Evolutionary conservation across 2,797 vertebrate genomes (phyloP).

Genomic region (Sciurus carolinensis): DNA sequence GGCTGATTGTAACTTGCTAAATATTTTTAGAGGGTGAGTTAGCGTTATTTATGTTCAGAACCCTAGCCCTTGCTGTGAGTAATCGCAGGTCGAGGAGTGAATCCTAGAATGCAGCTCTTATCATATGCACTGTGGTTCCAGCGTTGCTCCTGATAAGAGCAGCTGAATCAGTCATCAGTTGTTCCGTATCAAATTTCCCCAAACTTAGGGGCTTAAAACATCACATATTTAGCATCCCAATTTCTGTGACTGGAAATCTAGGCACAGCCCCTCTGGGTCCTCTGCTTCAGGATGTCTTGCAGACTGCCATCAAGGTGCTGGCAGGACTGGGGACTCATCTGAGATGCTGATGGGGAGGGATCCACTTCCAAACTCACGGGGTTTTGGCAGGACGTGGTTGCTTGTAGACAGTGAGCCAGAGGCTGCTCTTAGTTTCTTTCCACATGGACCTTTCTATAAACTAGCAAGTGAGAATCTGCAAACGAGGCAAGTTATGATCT

Average conservation of each 20-base stretch:
- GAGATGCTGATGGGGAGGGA: neutral
- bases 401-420: neutral
- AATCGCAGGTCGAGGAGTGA: neutral
- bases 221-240: neutral
- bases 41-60: neutral
- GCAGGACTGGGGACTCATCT: neutral
- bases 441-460: neutral
- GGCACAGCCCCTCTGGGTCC: neutral
- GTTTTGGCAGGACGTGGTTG: neutral
- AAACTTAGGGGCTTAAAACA: constrained; percentile 38
- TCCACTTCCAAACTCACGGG: neutral
- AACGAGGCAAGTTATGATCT: neutral
- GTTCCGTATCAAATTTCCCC: neutral
- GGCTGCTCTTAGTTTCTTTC: neutral
- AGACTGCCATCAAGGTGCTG: neutral
- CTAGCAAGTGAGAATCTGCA: neutral
- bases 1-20: neutral
- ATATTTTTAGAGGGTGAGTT: neutral
- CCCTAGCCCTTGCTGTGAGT: neutral
- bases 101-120: neutral
- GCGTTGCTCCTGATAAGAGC: neutral
- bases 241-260: constrained; percentile 19
- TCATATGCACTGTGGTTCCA: neutral
- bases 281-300: neutral
- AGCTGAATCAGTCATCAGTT: constrained; percentile 13